Evolutionary conservation across 2,113 vertebrate genomes (phyloP).

Genomic region (Elaphurus davidianus): DNA sequence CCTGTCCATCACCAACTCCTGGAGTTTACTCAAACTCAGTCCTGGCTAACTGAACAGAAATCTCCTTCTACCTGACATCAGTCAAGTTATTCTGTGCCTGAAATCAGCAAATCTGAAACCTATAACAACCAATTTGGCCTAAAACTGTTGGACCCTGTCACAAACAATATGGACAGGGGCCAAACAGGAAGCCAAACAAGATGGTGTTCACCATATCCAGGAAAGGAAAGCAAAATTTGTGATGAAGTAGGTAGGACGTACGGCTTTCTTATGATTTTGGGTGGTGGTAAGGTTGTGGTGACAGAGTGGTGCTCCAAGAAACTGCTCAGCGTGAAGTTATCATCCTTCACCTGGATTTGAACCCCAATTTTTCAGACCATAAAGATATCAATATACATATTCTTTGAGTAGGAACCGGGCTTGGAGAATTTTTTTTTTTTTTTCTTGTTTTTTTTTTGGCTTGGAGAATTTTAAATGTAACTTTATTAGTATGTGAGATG

Average conservation of each 20-base stretch:
- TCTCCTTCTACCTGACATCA: background rate
- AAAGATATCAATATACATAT: background rate
- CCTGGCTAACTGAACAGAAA: background rate
- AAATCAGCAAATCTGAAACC: background rate
- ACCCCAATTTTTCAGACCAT: background rate
- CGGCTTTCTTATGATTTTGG: background rate
- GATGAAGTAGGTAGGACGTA: background rate
- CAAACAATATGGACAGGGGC: background rate
- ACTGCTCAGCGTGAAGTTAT: background rate
- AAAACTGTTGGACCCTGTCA: background rate
- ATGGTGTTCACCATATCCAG: background rate
- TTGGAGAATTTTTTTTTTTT: too few relatives aligned
- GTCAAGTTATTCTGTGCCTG: background rate
- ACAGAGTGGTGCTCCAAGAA: background rate
- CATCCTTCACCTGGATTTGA: background rate
- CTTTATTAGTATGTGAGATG: too few relatives aligned
- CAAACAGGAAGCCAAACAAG: background rate
- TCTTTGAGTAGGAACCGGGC: background rate
- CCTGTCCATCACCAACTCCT: too few relatives aligned
- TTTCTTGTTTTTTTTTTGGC: too few relatives aligned
- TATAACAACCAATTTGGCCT: background rate
- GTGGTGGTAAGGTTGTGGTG: background rate
- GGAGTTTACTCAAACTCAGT: background rate
- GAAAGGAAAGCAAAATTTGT: background rate
- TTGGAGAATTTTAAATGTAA: too few relatives aligned